A percentile compares a stretch with the other conserved stretches of the same genome.
These are phyloP conservation scores for Sisyra terminalis DNA, from an alignment of 2,888 invertebrate species.

Conservation along the genomic window DNA sequence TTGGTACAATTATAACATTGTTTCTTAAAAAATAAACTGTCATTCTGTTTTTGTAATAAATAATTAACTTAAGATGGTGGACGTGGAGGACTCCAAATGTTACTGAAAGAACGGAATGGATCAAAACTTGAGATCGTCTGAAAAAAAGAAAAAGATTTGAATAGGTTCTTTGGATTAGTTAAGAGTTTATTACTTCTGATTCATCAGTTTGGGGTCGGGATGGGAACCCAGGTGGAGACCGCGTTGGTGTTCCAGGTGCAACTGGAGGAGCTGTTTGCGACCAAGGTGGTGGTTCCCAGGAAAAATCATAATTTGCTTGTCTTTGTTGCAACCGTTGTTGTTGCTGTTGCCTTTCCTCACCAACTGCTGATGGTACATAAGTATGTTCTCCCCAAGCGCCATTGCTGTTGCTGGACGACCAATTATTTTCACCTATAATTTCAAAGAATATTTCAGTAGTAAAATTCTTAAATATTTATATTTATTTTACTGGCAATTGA, in stretches of 20 bases:
- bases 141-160: conserved; percentile 8
- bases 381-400: conserved; percentile 19
- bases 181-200: conserved; percentile 12
- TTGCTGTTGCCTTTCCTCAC: conserved; percentile 20
- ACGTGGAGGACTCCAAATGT: conserved; percentile 25
- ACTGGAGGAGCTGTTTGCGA: conserved; percentile 17
- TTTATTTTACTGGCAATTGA: no score
- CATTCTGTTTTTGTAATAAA: no score
- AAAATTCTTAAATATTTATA: no score
- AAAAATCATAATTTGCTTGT: conserved; percentile 6
- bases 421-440: background rate
- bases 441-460: no score
- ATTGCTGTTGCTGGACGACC: background rate
- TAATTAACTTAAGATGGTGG: conserved; percentile 16
- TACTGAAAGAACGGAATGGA: conserved; percentile 25
- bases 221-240: conserved; percentile 26
- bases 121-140: conserved; percentile 22
- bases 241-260: conserved; percentile 20
- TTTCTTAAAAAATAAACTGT: no score
- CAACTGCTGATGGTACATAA: conserved; percentile 22
- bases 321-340: conserved; percentile 10
- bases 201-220: conserved; percentile 14
- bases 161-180: background rate
- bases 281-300: conserved; percentile 23
- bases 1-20: no score